Evolutionary conservation across 2,113 vertebrate genomes (phyloP), one percentile per base, ranked within the genome.

Genomic region (Mesocricetus auratus): DNA sequence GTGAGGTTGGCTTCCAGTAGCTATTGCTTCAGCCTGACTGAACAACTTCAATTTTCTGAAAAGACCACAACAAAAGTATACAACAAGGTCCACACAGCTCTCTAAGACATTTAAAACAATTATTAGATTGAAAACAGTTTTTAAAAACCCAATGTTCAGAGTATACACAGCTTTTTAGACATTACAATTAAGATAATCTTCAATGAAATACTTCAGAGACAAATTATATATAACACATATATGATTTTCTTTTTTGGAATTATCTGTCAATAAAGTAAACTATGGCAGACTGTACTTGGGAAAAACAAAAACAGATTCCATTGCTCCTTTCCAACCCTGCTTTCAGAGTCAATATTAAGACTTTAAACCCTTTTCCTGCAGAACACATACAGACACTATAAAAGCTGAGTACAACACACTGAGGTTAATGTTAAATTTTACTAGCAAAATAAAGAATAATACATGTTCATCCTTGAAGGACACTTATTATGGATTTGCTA

Each of bases 121-220:
- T 60, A 87, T 39, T n/a, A 69, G 69, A 96, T 2, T 39, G 42
- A 83, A 95, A 96, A 89, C 16, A 79, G 58, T 58, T 77, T 82
- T 24, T 19, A 86, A 92, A 69, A 79, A 58, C 24, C 9, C 47
- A 39, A 91, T 89, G 62, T 12, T 91, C 58, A 87, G 42, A 87
- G 16, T 79, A 56, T 62, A 19, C 5, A 2, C 92, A 81, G 75
- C 21, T 88, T 95, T 64, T 89, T 33, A 96, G 93, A 86, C 29
- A 88, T 60, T 21, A 77, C 19, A 74, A 93, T 85, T 87, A 73
- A 71, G 90, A 87, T 94, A 68, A 45, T 39, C 31, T 86, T 78
- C 36, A 86, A 95, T 93, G 31, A 98, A 96, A 74, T 95, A 97
- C 98, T 98, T 98, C 96, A 96, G 77, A 98, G 98, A 78, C 29